Evolutionary conservation across 2,797 vertebrate species (phyloP), one percentile per base, ranked within the genome.

Genomic region (Lemur catta): DNA sequence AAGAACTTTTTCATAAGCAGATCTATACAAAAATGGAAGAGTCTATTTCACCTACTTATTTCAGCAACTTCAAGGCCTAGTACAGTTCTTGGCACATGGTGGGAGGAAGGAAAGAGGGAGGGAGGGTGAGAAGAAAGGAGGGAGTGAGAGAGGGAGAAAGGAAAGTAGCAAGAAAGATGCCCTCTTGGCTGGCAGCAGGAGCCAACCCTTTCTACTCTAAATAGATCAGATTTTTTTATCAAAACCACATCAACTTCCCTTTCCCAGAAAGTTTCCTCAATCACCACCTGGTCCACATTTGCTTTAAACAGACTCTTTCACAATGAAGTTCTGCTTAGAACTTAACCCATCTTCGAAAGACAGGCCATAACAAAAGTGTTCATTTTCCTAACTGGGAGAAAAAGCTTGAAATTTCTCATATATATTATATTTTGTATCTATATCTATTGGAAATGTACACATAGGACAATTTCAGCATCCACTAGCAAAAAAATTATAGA

Each of bases 281-380:
- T 63, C 67, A 74, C n/a, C 46, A 88, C 65, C 67, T 72, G 74
- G 14, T 11, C 48, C 11, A 74, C 3, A 67, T 55, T 24, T 94
- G 61, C 61, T 89, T 95, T 55, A 86, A 67, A 48, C n/a, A 79
- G 48, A 67, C 13, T 65, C 30, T 72, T 65, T 93, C 28, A 89
- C 17, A 86, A 12, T 30, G 57, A 96, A 89, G 88, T 59, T 33
- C 48, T 12, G 17, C 9, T 86, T 95, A 22, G 35, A 93, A 93
- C 18, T 69, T 89, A 86, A 69, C 18, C 67, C 86, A 61, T 41
- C 30, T 95, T 89, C 71, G 18, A 63, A 69, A 65, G 69, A 79
- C 2, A 89, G 63, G 13, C 14, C 12, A 63, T 71, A 76, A 75
- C 12, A 38, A 69, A 82, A 63, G 2, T 72, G 35, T 50, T 79